Conservation (phyloP, 2,797 vertebrate species). For the Tiaroga cobitis region DNA sequence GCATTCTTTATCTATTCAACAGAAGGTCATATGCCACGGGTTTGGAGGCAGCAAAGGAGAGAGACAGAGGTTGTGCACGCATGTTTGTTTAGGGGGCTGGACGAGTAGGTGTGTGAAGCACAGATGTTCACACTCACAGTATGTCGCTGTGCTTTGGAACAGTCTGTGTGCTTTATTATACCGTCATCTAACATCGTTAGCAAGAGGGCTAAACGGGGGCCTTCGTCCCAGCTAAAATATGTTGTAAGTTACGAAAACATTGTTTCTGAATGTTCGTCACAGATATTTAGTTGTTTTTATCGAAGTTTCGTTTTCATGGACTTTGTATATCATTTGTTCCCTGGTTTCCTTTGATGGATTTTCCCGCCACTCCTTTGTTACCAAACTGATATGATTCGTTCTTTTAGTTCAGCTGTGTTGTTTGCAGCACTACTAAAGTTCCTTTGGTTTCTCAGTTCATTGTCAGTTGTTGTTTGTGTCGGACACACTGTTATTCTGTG, state of each 20-base stretch:
- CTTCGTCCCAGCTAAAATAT: not conserved
- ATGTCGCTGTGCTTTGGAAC: constrained; percentile 13
- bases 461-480: no score
- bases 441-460: no score
- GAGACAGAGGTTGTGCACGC: constrained; percentile 66
- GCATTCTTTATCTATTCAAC: constrained; percentile 99
- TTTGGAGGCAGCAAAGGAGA: constrained; percentile 84
- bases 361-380: no score
- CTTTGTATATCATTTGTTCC: no score
- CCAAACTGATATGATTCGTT: no score
- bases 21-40: constrained; percentile 99
- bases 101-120: constrained; percentile 73
- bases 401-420: no score
- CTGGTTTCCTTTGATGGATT: no score
- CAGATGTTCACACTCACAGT: constrained; percentile 39
- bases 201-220: not conserved
- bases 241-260: not conserved
- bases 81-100: constrained; percentile 80
- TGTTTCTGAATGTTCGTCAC: not conserved
- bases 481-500: no score
- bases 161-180: not conserved
- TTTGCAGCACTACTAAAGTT: no score
- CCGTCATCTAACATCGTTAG: not conserved
- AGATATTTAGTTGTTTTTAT: no score
- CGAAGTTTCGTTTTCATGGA: no score